Evolutionary conservation across 2,888 invertebrate species (phyloP).

Genomic region (Caenorhabditis sulstoni): DNA sequence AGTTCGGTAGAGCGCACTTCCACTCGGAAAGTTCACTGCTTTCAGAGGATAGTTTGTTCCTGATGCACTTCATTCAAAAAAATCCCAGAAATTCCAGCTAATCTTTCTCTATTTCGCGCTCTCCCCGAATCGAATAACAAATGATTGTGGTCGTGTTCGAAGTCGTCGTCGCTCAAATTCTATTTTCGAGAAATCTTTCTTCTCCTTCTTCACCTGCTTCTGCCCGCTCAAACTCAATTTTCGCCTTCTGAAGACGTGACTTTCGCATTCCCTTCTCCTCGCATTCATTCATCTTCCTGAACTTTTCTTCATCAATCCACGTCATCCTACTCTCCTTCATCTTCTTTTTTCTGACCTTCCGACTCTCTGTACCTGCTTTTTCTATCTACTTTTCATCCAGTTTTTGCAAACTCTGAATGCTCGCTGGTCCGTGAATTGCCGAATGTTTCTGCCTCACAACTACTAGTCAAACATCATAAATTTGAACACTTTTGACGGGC

Average conservation of each 20-base stretch:
- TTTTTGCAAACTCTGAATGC: slow-evolving; percentile 15
- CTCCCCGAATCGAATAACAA: neutral
- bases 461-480: slow-evolving; percentile 24
- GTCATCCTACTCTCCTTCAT: slow-evolving; percentile 2
- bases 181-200: slow-evolving; percentile 31
- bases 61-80: too few relatives aligned
- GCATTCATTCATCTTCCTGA: slow-evolving; percentile 15
- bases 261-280: slow-evolving; percentile 26
- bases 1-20: too few relatives aligned
- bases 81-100: neutral
- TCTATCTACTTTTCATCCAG: neutral
- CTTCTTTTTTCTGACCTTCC: neutral
- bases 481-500: slow-evolving; percentile 34
- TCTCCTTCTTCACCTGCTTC: slow-evolving; percentile 38
- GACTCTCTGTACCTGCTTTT: neutral
- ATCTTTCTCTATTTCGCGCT: neutral
- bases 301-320: slow-evolving; percentile 19
- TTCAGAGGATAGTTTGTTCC: too few relatives aligned
- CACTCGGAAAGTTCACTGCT: too few relatives aligned
- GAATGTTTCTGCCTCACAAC: slow-evolving; percentile 19
- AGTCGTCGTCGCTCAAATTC: slow-evolving; percentile 26
- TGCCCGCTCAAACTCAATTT: slow-evolving; percentile 42
- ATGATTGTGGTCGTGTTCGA: slow-evolving; percentile 28
- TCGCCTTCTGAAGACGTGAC: slow-evolving; percentile 45
- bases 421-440: slow-evolving; percentile 29